Base-by-base conservation (phyloP, 2,797 vertebrate species). In the Hippopotamyrus pictus region DNA sequence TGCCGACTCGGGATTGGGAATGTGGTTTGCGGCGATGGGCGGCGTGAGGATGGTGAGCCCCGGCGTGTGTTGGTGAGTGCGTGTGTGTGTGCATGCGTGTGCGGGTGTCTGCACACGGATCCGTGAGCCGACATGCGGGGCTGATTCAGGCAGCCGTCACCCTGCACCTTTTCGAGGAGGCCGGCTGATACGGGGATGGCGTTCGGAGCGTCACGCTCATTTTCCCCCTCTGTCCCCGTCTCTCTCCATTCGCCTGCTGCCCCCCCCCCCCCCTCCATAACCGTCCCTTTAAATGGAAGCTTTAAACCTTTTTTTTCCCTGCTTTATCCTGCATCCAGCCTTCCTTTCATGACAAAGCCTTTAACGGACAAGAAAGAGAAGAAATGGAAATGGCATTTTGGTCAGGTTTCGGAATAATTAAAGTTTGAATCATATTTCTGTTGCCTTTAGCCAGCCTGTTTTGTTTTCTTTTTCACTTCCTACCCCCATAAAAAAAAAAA, bases 61-160 rank as follows among this genome's bases (percentile, higher is more conserved):
- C 1, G 19, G n/a, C 2, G 85, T 11, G 87, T 88, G 48, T 33
- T 0, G 19, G 4, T 29, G 5, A 8, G 46, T 29, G 2, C 3
- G 82, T 11, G 82, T 86, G 83, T 17, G 22, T 11, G 83, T 4
- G 83, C 1, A n/a, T n/a, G 79, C 91, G 92, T 89, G 46, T 1
- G 4, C 7, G 88, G 37, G 87, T 89, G 41, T 54, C 79, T 44
- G 2, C n/a, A 48, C 48, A 51, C 22, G 7, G 11, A 0, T 85
- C 17, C 46, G 4, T 29, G 14, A 86, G 88, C 90, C 84, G 89
- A 92, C 90, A 79, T 89, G 46, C 90, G 79, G 90, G 88, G 91
- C 90, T 92, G 92, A 92, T 90, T 93, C 90, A 90, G 92, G 90
- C 92, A 90, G 94, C 93, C 94, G 94, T 95, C 93, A 94, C 91